phyloP scores from a whole-genome alignment of 2,888 invertebrate species.

The Lasioglossum zephyrum region DNA sequence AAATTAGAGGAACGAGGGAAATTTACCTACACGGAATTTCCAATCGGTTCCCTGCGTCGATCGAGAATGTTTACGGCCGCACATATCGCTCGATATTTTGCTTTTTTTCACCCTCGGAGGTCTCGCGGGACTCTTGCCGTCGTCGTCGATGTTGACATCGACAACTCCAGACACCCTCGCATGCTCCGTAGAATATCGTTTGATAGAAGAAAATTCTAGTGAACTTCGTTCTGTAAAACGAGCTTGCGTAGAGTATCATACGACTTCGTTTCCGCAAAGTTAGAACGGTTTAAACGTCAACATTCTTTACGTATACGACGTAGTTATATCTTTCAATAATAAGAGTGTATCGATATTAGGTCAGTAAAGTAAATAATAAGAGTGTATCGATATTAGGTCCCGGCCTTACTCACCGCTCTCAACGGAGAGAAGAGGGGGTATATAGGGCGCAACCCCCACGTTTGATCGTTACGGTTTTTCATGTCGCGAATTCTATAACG shows the following conservation, averaged over 20 bases:
- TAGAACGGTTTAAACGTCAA: neutral
- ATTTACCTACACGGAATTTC: slow-evolving; percentile 25
- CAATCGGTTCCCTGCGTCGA: slow-evolving; percentile 5
- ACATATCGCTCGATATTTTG: neutral
- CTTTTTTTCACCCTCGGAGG: neutral
- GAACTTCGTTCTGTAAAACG: neutral
- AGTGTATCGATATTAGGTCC: no score
- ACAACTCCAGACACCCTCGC: neutral
- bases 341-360: no score
- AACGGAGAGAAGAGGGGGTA: no score
- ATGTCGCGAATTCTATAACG: no score
- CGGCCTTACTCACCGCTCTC: no score
- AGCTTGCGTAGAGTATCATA: neutral
- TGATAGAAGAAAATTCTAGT: no score
- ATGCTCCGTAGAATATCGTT: neutral
- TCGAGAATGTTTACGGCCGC: slow-evolving; percentile 18
- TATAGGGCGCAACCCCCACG: no score
- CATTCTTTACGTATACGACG: no score
- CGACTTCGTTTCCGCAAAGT: neutral
- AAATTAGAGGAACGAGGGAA: slow-evolving; percentile 37
- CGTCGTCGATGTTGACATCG: neutral
- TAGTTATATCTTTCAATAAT: no score
- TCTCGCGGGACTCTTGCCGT: neutral
- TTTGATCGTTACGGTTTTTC: no score
- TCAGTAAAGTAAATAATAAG: no score